Evolutionary conservation across 2,113 vertebrate species (phyloP), one percentile per base, ranked within the genome.

Genomic region (Thomomys bottae): DNA sequence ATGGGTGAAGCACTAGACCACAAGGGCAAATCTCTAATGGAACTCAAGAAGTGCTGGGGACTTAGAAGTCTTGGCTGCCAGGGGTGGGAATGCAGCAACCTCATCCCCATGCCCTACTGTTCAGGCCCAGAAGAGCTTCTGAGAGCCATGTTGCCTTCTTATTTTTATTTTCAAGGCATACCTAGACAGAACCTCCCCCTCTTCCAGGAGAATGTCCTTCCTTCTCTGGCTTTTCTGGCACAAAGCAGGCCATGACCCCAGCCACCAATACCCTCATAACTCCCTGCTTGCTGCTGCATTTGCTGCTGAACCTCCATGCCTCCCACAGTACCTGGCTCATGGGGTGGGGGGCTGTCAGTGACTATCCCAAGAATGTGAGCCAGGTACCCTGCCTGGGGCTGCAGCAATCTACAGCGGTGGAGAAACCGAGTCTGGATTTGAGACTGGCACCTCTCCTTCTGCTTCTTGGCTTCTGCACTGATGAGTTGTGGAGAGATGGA

Each of bases 331-430:
- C 61, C 40, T 9, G 26, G 73, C 32, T 28, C 57, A 15, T 59
- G 57, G 23, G 63, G 26, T n/a, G 63, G 38, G 15, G 21, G 54
- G 21, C 7, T 1, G 61, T 21, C 14, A 11, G 1, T 12, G 6
- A 18, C 9, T 7, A 6, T 7, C 7, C 6, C 42, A 34, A 8
- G 45, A 32, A 3, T 3, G 45, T 8, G 28, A 20, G 36, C 17
- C 26, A 5, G 26, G 30, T 12, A 0, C 7, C 36, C 32, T 67
- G 26, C 36, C 12, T 9, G 38, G 26, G 61, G 45, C 28, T 24
- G 1, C 6, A 26, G 54, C 24, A 20, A 1, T 4, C 66, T 61
- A 24, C 0, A 2, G 40, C 36, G 5, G 64, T 34, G n/a, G n/a
- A 81, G 34, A 49, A 81, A 32, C 11, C 54, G 57, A 36, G 23